Evolutionary conservation across 2,113 vertebrate species (phyloP), one percentile per base, ranked within the genome.

Genomic region (Notothenia rossii): DNA sequence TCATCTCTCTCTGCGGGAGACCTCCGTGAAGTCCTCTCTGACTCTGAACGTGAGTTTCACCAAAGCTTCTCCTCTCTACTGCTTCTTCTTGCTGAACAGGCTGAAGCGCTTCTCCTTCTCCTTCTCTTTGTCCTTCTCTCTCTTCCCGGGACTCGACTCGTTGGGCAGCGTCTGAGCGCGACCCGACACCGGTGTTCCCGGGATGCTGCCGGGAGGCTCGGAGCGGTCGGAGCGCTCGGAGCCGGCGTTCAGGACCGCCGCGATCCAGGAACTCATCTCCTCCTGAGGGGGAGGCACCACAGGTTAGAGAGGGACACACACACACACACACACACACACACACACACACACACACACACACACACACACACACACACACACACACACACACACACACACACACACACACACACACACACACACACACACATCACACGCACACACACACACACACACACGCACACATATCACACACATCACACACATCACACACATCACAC

Each of bases 231-330:
- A 40, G 36, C 7, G 36, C 29, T 96, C 95, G 0, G 94, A 92
- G 88, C 95, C 93, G 18, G 97, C 96, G 0, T 95, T 96, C 77
- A 97, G 95, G 93, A 99, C 96, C 92, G 96, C 96, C 96, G 98
- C 97, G 90, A 99, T 99, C 98, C 98, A 99, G 2, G 94, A 95
- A 93, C 97, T 98, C 98, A 99, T 99, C 94, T 99, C 98, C 94
- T 99, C 98, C 98, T 99, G 83, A 55, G 75, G 74, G 72, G 72
- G 68, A 12, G 29, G 45, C 78, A 82, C 45, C 5, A 40, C 36
- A 5, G 5, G 36, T 40, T 40, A 40, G 36, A 29, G 25, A 29
- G 25, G 3, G 25, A 3, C 3, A 29, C 25, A 29, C 25, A 29
- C 25, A 29, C 3, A 25, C 25, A 25, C 2, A n/a, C n/a, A n/a